Base-by-base conservation (phyloP, 2,888 invertebrate genomes). In the Cremastobaeus sp. region DNA sequence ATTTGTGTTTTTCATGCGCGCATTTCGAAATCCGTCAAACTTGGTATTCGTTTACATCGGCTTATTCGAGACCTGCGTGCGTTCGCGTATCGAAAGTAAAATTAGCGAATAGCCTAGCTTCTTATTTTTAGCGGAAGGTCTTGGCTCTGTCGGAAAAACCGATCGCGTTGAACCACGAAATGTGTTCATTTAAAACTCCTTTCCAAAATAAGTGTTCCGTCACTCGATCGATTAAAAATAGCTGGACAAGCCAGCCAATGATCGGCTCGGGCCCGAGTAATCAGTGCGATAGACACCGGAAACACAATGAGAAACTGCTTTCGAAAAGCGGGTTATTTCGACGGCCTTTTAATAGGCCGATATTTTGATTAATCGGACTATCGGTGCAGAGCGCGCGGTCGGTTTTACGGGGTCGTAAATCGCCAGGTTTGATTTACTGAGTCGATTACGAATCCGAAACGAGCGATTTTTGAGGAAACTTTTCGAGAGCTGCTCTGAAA, bases 91-190 rank as follows among this genome's bases (percentile, higher is more conserved):
- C 77, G 17, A 77, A 76, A 78, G 77, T 87, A 87, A 86, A 86
- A 86, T 86, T 87, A 87, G 87, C 83, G 76, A 81, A 78, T 80
- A 78, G 78, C 81, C 83, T 81, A 82, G 76, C 66, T 76, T 78
- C 76, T 79, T 84, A 84, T 84, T 84, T 82, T 79, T 84, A 84
- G 84, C 79, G 81, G 80, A 83, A 84, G 84, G 83, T 83, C 83
- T 84, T 81, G 81, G 82, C 84, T 84, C 77, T 65, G 50, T 60
- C 39, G 25, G 66, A 62, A 60, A 60, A 65, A 20, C 32, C 47
- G 34, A 39, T 60, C 45, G 12, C 47, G 52, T 30, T 60, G 43
- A 54, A 65, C 55, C 37, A 68, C 57, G 32, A 69, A 48, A n/a
- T n/a, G n/a, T n/a, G n/a, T n/a, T n/a, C n/a, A n/a, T n/a, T n/a